Percentiles rank a stretch among this genome's conserved stretches.
Conservation (phyloP, 1,140 invertebrate genomes). For the Platorchestia sp. region DNA sequence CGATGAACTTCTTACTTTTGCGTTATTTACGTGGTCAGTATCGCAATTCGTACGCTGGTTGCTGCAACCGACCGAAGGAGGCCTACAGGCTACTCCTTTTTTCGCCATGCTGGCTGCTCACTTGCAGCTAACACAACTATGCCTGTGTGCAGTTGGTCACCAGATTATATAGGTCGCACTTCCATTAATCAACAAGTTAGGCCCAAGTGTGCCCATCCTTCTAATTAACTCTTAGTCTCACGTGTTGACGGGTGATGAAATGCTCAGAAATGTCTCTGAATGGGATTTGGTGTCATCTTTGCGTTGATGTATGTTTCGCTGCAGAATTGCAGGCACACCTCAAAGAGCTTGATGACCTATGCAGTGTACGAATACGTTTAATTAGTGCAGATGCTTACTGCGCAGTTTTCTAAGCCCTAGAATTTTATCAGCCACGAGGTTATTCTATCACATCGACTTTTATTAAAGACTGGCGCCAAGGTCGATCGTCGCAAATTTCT, state of each 20-base stretch:
- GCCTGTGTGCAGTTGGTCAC: neutral
- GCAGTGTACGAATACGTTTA: neutral
- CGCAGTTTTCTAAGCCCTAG: neutral
- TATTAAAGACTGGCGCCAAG: neutral
- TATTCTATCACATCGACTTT: neutral
- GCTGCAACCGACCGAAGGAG: neutral
- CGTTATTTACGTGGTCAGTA: neutral
- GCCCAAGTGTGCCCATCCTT: neutral
- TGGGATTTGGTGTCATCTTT: neutral
- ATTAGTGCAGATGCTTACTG: neutral
- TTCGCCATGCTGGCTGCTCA: slow-evolving; percentile 40
- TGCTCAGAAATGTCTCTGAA: neutral
- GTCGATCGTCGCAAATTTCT: neutral
- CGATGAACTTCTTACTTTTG: neutral
- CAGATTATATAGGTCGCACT: neutral
- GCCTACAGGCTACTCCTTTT: neutral
- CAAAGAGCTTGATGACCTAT: neutral
- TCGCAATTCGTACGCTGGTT: neutral
- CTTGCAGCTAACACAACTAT: slow-evolving; percentile 29
- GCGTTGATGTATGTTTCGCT: neutral
- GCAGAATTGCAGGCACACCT: neutral
- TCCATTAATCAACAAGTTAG: neutral
- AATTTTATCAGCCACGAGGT: neutral
- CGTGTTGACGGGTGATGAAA: neutral
- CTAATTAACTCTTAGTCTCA: neutral